phyloP scores from a whole-genome alignment of 1,140 invertebrate species.

The Holotrichia oblita region DNA sequence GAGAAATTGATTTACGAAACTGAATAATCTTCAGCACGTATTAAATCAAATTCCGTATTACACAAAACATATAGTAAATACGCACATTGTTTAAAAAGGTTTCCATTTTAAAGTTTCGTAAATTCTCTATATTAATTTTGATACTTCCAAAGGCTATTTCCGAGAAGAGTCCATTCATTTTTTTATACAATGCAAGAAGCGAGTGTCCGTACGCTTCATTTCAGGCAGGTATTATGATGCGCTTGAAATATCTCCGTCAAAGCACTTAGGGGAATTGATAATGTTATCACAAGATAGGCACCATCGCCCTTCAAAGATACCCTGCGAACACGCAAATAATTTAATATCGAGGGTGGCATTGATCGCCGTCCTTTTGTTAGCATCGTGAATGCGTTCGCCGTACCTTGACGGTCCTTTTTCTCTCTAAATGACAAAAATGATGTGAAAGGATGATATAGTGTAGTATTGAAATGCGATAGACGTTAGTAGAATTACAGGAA shows the following conservation, averaged over 20 bases:
- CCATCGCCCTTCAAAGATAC: neutral
- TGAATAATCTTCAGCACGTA: too few species aligned
- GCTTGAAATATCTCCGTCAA: neutral
- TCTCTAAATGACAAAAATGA: neutral
- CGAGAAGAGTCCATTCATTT: neutral
- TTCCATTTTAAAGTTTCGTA: too few species aligned
- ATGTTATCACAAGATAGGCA: neutral
- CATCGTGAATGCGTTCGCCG: neutral
- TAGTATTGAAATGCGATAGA: too few species aligned
- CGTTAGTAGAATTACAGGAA: neutral
- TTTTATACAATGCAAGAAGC: neutral
- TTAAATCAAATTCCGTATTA: too few species aligned
- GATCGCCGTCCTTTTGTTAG: constrained; percentile 10
- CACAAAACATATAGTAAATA: too few species aligned
- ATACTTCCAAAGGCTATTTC: too few species aligned
- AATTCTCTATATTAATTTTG: too few species aligned
- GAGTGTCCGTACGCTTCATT: neutral
- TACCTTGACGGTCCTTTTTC: neutral
- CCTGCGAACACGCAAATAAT: constrained; percentile 16
- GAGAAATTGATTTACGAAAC: too few species aligned
- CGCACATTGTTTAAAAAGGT: too few species aligned
- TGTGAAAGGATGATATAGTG: neutral
- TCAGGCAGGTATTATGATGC: neutral
- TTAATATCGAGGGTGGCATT: constrained; percentile 1
- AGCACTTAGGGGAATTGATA: constrained; percentile 12